Percentiles rank a stretch among this genome's conserved stretches.
phyloP scores from a whole-genome alignment of 2,888 invertebrate genomes.

The Torymus tubicola region DNA sequence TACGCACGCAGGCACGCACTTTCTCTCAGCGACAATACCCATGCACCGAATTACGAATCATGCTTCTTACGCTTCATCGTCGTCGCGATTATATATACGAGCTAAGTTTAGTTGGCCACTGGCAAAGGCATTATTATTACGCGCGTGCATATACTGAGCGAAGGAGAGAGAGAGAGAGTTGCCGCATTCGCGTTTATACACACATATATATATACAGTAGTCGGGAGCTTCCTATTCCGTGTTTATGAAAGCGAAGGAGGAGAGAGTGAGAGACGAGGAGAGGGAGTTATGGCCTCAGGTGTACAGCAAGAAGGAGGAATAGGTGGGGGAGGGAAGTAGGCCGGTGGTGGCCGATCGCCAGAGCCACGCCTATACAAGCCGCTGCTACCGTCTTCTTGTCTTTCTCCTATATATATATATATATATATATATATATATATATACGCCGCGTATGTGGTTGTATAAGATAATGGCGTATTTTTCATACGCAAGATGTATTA shows the following conservation, averaged over 20 bases:
- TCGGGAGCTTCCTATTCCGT: slow-evolving; percentile 64
- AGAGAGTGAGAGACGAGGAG: neutral
- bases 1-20: too few relatives aligned
- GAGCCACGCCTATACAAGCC: too few relatives aligned
- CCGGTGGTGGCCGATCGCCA: too few relatives aligned
- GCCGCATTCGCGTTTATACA: slow-evolving; percentile 19
- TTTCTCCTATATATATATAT: too few relatives aligned
- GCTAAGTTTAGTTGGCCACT: slow-evolving; percentile 67
- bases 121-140: slow-evolving; percentile 72
- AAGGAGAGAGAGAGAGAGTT: slow-evolving; percentile 61
- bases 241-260: slow-evolving; percentile 68
- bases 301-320: slow-evolving; percentile 42
- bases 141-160: too few relatives aligned
- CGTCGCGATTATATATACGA: slow-evolving; percentile 60
- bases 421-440: too few relatives aligned
- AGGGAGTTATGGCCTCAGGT: slow-evolving; percentile 70
- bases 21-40: slow-evolving; percentile 12
- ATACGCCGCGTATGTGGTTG: too few relatives aligned
- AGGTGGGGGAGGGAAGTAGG: too few relatives aligned
- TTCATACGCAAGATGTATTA: too few relatives aligned
- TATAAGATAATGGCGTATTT: too few relatives aligned
- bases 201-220: too few relatives aligned
- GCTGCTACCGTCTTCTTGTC: too few relatives aligned
- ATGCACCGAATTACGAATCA: slow-evolving; percentile 57
- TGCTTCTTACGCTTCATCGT: slow-evolving; percentile 47